Base-by-base conservation (phyloP, 2,113 vertebrate genomes). In the Entelurus aequoreus region DNA sequence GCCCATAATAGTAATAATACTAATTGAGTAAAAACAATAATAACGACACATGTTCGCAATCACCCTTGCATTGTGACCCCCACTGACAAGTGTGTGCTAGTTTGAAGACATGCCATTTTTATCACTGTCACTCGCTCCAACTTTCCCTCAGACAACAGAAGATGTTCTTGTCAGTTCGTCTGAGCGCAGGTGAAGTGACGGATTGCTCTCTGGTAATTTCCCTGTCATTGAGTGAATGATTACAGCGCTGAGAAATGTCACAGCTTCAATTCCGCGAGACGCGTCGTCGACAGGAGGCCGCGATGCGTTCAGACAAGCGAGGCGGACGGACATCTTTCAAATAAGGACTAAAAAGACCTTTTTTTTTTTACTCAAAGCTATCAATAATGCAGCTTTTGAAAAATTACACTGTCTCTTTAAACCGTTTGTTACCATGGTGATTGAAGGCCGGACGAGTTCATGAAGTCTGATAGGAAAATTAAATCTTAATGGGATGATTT, bases 171-270 rank as follows among this genome's bases (percentile, higher is more conserved):
- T 84, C 79, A 86, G 67, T 75, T 81, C 70, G 71, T 65, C 72
- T 80, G 66, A 84, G 75, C 68, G 78, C 71, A 76, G 61, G 65
- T 72, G 77, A 79, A 65, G 76, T 83, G 82, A 86, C 75, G 81
- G 84, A 84, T 80, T 79, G 84, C 76, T 85, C 79, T 80, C 77
- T 77, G 79, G 78, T 87, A 81, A 88, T 88, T 88, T 87, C 72
- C 77, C 81, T 80, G 79, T 87, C 85, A 84, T 66, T 79, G 86
- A 79, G 75, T 84, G 82, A 86, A 78, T 86, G 84, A 88, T 88
- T 87, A 85, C 79, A 83, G 82, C 70, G 73, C 72, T 75, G 78
- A 80, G 83, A 83, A 80, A 75, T 84, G 87, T 84, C 87, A 85
- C 66, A 72, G 82, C 73, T 82, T 71, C 60, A 75, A 82, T 82